These are phyloP conservation scores for Thumatha senex DNA, from an alignment of 2,888 invertebrate genomes.

Conservation along the genomic window DNA sequence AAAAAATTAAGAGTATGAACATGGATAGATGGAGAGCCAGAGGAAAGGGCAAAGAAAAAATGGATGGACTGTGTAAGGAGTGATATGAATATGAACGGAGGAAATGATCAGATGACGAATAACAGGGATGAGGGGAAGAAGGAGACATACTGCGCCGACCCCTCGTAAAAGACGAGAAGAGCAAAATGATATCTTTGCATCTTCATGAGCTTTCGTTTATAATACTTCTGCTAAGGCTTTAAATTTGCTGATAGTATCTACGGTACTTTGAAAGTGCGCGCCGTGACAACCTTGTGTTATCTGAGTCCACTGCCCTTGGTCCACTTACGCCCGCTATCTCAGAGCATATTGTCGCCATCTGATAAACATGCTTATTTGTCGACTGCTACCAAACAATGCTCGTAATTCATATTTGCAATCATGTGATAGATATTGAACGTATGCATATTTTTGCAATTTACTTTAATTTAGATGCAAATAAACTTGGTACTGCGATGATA, in stretches of 20 bases:
- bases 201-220: too few species aligned
- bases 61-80: too few species aligned
- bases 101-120: too few species aligned
- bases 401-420: slow-evolving; percentile 37
- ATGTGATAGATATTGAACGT: slow-evolving; percentile 31
- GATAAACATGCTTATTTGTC: slow-evolving; percentile 63
- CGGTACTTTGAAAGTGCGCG: slow-evolving; percentile 27
- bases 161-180: too few species aligned
- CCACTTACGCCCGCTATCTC: slow-evolving; percentile 72
- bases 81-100: too few species aligned
- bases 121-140: too few species aligned
- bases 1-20: too few species aligned
- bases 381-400: slow-evolving; percentile 27
- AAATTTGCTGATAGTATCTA: neutral
- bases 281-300: slow-evolving; percentile 72
- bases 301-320: slow-evolving; percentile 73
- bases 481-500: too few species aligned
- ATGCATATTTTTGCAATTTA: slow-evolving; percentile 21
- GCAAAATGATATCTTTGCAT: too few species aligned
- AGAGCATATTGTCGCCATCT: slow-evolving; percentile 66
- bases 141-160: too few species aligned
- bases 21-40: too few species aligned
- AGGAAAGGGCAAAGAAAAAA: too few species aligned
- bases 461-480: neutral
- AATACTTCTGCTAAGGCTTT: neutral